These are phyloP conservation scores for Aurelia aurita complex sp. Pacific DNA, from an alignment of 30 jellyfish, hydroid and myxozoan genomes.

Conservation along the genomic window DNA sequence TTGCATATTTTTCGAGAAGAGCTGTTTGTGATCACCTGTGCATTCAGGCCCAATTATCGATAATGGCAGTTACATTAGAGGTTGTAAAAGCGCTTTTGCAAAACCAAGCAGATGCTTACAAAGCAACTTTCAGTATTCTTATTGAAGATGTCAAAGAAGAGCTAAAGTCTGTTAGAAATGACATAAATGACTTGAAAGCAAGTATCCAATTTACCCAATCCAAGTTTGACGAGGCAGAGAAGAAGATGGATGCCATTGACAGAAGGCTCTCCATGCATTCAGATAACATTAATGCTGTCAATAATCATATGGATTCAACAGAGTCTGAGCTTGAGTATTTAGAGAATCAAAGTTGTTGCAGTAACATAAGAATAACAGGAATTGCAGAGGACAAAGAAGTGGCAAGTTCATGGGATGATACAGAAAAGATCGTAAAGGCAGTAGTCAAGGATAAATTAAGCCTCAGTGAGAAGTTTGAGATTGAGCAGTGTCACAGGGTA, in stretches of 20 bases:
- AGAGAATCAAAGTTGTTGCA: constrained; percentile 22
- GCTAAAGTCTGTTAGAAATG: constrained; percentile 2
- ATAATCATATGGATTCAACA: constrained; percentile 27
- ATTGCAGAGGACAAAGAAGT: constrained; percentile 2
- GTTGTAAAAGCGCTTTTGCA: constrained; percentile 39
- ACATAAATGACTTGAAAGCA: background rate
- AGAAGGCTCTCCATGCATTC: constrained; percentile 5
- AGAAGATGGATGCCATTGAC: constrained; percentile 13
- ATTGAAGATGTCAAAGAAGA: constrained; percentile 50
- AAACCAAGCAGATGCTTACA: constrained; percentile 53
- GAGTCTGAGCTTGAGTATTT: constrained; percentile 26
- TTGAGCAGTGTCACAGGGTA: constrained; percentile 21
- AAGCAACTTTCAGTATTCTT: constrained; percentile 9
- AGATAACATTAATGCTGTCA: constrained; percentile 25
- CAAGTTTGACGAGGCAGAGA: background rate
- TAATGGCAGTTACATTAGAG: constrained; percentile 28
- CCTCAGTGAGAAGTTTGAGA: constrained; percentile 5
- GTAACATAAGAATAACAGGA: constrained; percentile 24
- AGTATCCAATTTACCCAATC: background rate
- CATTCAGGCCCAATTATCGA: no score
- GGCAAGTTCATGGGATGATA: constrained; percentile 20
- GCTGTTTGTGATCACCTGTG: no score
- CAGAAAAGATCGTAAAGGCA: background rate
- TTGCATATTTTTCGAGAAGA: no score
- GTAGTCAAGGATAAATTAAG: constrained; percentile 7